Base-by-base conservation (phyloP, 2,888 invertebrate species). In the Cantharis nigra region DNA sequence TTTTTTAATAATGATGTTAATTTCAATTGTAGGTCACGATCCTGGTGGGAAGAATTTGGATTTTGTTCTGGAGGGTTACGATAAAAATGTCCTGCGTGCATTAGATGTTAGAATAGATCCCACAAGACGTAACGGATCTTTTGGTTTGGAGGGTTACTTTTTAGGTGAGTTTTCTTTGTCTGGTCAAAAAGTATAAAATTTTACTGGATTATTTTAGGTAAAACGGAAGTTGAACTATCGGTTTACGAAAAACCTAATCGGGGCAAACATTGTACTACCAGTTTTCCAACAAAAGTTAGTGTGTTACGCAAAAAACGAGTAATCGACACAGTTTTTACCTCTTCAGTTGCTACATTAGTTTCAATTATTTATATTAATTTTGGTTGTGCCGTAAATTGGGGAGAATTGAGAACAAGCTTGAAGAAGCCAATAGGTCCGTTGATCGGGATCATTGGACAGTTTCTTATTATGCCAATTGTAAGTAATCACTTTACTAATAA, bases 301-400 rank as follows among this genome's bases (percentile, higher is more conserved):
- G 86, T 88, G 2, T 81, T 83, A 9, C 83, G 88, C 13, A 82
- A 85, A 62, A 88, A 92, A 72, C 90, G 94, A 20, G 82, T 92
- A 33, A 92, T 96, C 63, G 96, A 96, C 88, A 91, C 89, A 11
- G 87, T 95, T 5, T 97, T 97, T 85, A 92, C 93, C 0, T 91
- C 90, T 64, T 94, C 95, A 77, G 95, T 97, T 5, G 94, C 94
- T 2, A 89, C 92, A 69, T 90, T 97, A 70, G 93, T 95, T 63
- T 93, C 95, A 0, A 89, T 97, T 70, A 92, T 97, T 83, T 97
- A 96, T 85, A 93, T 97, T 74, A 97, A 97, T 89, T 97, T 97
- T 89, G 97, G 97, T 0, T 96, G 97, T 85, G 96, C 97, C 0
- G 90, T 97, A 87, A 94, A 97, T 86, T 92, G 95, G 92, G 88